Conservation (phyloP, 2,113 vertebrate species). For the Hiodon alosoides region DNA sequence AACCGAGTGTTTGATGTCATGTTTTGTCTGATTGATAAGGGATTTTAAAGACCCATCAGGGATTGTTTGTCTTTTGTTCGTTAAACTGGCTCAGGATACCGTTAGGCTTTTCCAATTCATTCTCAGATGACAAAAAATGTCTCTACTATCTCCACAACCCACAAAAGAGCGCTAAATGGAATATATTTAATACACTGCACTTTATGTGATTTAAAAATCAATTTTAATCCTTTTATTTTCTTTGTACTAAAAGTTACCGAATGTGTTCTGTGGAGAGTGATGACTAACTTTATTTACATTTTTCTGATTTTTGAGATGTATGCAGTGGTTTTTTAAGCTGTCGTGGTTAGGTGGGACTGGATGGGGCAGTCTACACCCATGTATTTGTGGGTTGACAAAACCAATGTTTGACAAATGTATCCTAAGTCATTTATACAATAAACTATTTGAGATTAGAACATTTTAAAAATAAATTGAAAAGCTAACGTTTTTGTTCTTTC, state of each 20-base stretch:
- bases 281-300: constrained; percentile 23
- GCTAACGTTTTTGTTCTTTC: not conserved
- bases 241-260: not conserved
- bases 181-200: constrained; percentile 5
- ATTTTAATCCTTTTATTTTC: constrained; percentile 12
- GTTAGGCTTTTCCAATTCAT: constrained; percentile 24
- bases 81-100: constrained; percentile 57
- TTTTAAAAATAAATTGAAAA: constrained; percentile 57
- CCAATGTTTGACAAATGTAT: constrained; percentile 61
- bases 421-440: constrained; percentile 54
- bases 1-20: not conserved
- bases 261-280: constrained; percentile 25
- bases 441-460: constrained; percentile 53
- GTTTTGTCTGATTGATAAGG: constrained; percentile 38
- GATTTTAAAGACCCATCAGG: constrained; percentile 57
- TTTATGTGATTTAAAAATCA: constrained; percentile 9
- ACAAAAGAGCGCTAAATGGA: constrained; percentile 21
- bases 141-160: constrained; percentile 32
- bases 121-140: constrained; percentile 8
- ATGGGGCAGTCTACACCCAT: constrained; percentile 37
- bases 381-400: constrained; percentile 53
- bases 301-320: constrained; percentile 29
- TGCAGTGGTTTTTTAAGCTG: constrained; percentile 39
- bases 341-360: constrained; percentile 32
- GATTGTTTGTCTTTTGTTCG: constrained; percentile 61